These are phyloP conservation scores for Apodemus speciosus DNA, from an alignment of 2,113 vertebrate genomes.

Conservation along the genomic window DNA sequence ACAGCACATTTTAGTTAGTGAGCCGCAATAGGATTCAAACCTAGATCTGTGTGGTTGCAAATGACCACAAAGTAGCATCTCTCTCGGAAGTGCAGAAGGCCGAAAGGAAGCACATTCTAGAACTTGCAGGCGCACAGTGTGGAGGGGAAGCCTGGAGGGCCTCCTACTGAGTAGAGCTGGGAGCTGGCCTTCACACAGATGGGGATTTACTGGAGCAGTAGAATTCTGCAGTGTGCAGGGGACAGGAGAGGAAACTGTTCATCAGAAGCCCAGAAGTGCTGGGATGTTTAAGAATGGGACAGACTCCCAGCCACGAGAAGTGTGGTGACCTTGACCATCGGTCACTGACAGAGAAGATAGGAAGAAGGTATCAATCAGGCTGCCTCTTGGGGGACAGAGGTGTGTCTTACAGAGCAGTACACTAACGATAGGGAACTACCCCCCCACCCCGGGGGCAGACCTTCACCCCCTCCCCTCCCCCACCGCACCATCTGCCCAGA, in stretches of 20 bases:
- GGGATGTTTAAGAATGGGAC: background rate
- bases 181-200: background rate
- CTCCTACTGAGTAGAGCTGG: background rate
- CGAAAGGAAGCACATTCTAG: background rate
- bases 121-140: background rate
- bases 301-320: background rate
- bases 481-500: background rate
- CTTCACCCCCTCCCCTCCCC: fast-evolving
- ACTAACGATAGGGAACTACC: background rate
- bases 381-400: background rate
- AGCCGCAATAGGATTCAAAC: background rate
- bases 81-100: background rate
- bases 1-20: background rate
- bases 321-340: fast-evolving
- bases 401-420: fast-evolving
- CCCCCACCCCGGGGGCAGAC: too few relatives aligned
- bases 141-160: background rate
- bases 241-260: background rate
- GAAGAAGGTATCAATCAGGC: background rate
- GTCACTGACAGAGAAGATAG: fast-evolving
- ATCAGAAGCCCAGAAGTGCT: background rate
- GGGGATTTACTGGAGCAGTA: background rate
- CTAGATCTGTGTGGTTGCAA: background rate
- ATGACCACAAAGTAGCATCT: background rate
- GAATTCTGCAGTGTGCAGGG: background rate